These are phyloP conservation scores for Eulimnadia texana DNA, from an alignment of 1,140 invertebrate genomes.

Conservation along the genomic window DNA sequence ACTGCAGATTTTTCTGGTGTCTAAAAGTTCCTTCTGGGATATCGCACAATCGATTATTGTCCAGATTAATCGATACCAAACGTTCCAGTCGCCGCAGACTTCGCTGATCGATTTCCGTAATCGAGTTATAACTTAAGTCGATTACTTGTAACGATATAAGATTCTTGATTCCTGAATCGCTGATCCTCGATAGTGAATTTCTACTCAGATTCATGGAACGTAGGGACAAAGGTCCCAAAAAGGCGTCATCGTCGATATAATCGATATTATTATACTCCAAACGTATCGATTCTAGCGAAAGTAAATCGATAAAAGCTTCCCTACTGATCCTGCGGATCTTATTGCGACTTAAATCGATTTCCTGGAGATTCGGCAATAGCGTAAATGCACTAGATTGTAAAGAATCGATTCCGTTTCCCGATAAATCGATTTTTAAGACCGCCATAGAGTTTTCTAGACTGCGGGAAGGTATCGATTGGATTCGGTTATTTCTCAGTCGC, in stretches of 20 bases:
- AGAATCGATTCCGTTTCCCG: conserved; percentile 61
- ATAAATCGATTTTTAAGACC: conserved; percentile 38
- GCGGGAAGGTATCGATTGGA: conserved; percentile 2
- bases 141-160: conserved; percentile 23
- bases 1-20: conserved; percentile 61
- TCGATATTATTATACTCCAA: conserved; percentile 61
- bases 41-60: conserved; percentile 31
- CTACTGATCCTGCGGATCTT: conserved; percentile 43
- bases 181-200: conserved; percentile 42
- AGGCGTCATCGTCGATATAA: conserved; percentile 55
- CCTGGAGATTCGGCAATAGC: conserved; percentile 55
- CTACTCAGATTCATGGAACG: conserved; percentile 67
- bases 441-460: conserved; percentile 12
- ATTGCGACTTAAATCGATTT: conserved; percentile 60
- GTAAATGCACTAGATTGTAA: conserved; percentile 60
- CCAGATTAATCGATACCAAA: conserved; percentile 44
- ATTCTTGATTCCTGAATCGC: conserved; percentile 57
- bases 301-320: conserved; percentile 58
- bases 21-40: conserved; percentile 52
- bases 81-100: conserved; percentile 55
- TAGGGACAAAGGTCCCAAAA: conserved; percentile 56
- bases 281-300: conserved; percentile 52
- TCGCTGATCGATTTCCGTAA: conserved; percentile 47
- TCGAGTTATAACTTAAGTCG: conserved; percentile 42
- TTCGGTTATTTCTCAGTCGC: conserved; percentile 9